These are phyloP conservation scores for Corvus moneduloides DNA, from an alignment of 2,113 vertebrate genomes.

Conservation along the genomic window DNA sequence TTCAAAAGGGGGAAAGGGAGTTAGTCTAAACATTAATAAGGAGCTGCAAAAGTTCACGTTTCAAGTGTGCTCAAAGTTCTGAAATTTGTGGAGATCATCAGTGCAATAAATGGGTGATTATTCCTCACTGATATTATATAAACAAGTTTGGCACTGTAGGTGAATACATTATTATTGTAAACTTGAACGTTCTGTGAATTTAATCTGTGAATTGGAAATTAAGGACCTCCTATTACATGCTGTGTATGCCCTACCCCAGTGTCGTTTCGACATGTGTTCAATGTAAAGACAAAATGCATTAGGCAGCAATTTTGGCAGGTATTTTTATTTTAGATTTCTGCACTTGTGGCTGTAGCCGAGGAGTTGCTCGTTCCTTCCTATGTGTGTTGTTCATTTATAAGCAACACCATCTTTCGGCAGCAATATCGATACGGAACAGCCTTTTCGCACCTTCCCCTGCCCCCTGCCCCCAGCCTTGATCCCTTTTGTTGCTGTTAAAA, in stretches of 20 bases:
- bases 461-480: background rate
- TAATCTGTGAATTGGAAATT: conserved; percentile 32
- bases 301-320: background rate
- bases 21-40: conserved; percentile 3
- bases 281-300: background rate
- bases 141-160: conserved; percentile 35
- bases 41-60: background rate
- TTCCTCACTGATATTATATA: conserved; percentile 35
- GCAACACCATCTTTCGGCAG: background rate
- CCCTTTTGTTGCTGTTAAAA: conserved; percentile 34
- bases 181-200: conserved; percentile 38
- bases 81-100: background rate
- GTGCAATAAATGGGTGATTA: background rate
- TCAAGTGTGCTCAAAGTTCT: conserved; percentile 4
- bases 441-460: conserved; percentile 7
- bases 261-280: background rate
- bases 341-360: background rate
- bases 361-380: background rate
- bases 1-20: background rate
- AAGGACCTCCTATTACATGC: conserved; percentile 28
- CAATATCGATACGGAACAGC: background rate
- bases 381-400: conserved; percentile 19
- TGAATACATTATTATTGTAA: conserved; percentile 34
- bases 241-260: background rate
- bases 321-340: conserved; percentile 19